These are phyloP conservation scores for Eulemur albifrons DNA, from an alignment of 2,797 vertebrate species.

Conservation along the genomic window DNA sequence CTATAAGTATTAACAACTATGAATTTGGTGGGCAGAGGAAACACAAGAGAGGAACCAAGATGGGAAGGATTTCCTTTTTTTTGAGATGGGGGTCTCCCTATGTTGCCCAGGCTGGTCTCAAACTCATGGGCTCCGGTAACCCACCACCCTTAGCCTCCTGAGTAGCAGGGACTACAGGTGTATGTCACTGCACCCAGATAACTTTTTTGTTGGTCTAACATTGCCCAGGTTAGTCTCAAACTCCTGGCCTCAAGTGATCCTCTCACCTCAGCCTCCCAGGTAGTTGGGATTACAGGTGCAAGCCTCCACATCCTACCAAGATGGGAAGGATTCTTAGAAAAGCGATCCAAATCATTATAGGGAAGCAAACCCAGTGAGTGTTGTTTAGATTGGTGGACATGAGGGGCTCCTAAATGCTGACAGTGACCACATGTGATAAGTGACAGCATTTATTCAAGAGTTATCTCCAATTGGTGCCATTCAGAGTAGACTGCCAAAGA, in stretches of 20 bases:
- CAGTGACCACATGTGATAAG: neutral
- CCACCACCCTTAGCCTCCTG: neutral
- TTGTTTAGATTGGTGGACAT: neutral
- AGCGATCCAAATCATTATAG: neutral
- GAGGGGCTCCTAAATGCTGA: neutral
- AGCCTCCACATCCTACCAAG: neutral
- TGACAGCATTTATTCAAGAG: conserved; percentile 1
- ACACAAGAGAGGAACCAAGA: neutral
- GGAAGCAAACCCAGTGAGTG: neutral
- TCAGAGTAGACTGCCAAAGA: neutral
- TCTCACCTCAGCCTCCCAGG: neutral
- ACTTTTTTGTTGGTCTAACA: neutral
- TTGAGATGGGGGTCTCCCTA: neutral
- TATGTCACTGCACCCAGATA: neutral
- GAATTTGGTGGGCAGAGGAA: neutral
- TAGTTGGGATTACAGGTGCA: neutral
- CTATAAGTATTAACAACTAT: neutral
- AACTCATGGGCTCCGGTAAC: neutral
- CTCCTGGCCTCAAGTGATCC: neutral
- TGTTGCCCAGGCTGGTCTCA: neutral
- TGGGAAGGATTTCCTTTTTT: neutral
- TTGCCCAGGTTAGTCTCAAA: neutral
- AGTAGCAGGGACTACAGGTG: neutral
- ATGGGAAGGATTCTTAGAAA: neutral
- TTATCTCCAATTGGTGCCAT: neutral